Evolutionary conservation across 1,140 invertebrate species (phyloP), one percentile per base, ranked within the genome.

Genomic region (Megathymus violae): DNA sequence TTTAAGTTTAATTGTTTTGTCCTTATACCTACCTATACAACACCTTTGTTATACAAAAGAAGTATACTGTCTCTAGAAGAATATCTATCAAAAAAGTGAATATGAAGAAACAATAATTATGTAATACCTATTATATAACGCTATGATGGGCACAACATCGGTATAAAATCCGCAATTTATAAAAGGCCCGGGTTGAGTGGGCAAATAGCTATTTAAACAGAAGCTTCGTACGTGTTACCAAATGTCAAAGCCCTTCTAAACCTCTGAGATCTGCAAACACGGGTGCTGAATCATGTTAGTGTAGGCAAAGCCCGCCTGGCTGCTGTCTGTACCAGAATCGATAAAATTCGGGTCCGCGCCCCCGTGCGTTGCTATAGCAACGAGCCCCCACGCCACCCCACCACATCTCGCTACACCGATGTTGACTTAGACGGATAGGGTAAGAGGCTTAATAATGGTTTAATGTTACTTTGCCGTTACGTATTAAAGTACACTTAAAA

Each of bases 401-500:
- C 75, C 75, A 65, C 79, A 77, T 82, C 80, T 58, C 71, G 77
- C 78, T 81, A 83, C 85, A 85, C 73, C 82, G 79, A 86, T 88
- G 88, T 90, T 90, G 88, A 90, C 85, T 88, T 88, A 90, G 88
- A 90, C 85, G 88, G 85, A 90, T 90, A 88, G 85, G 80, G 88
- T 90, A 90, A 90, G 83, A 86, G 85, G 85, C 85, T 90, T 90
- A 90, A 86, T 88, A 90, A 90, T 90, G 88, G 83, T 86, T 88
- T 88, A 85, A 82, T 88, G 79, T 87, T 90, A 82, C 80, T 82
- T 74, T 71, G 64, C 64, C 71, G 71, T 78, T 61, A 52, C 50
- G 34, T 36, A 52, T 52, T 52, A 52, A 25, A 19, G 50, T 36
- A 52, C 36, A 25, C 50, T 41, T 51, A 52, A 52, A 52, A 41